phyloP scores from a whole-genome alignment of 2,888 invertebrate genomes.

The Ceriagrion tenellum region DNA sequence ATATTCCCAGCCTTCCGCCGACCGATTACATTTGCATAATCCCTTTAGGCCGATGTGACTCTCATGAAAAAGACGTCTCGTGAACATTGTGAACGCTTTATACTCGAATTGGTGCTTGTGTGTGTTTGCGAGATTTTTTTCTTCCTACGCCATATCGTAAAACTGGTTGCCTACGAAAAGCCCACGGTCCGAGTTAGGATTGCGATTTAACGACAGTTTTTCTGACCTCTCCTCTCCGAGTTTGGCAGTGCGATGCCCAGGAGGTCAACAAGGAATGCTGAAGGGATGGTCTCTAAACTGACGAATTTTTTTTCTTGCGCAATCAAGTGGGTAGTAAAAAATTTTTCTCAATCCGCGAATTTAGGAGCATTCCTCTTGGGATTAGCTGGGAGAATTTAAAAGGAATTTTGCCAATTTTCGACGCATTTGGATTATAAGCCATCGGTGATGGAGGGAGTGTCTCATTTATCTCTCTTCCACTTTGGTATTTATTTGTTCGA shows the following conservation, averaged over 20 bases:
- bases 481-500: not conserved
- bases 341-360: not conserved
- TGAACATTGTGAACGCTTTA: not conserved
- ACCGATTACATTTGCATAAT: not conserved
- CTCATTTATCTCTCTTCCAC: not conserved
- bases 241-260: not conserved
- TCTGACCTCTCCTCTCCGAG: not conserved
- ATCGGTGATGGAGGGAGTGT: not conserved
- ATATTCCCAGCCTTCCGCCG: not conserved
- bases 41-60: not conserved
- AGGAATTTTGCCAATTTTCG: not conserved
- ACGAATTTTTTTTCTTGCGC: not conserved
- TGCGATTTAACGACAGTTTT: not conserved
- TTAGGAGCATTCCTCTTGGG: not conserved
- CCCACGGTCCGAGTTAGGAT: not conserved
- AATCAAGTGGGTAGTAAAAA: not conserved
- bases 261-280: not conserved
- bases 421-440: not conserved
- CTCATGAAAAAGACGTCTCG: slow-evolving; percentile 5
- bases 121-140: not conserved
- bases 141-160: not conserved
- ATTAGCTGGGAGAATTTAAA: not conserved
- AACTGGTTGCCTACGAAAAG: not conserved
- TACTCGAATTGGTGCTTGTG: not conserved
- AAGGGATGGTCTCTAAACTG: not conserved